Evolutionary conservation across 2,888 invertebrate genomes (phyloP).

Genomic region (Digitonthophagus gazella): DNA sequence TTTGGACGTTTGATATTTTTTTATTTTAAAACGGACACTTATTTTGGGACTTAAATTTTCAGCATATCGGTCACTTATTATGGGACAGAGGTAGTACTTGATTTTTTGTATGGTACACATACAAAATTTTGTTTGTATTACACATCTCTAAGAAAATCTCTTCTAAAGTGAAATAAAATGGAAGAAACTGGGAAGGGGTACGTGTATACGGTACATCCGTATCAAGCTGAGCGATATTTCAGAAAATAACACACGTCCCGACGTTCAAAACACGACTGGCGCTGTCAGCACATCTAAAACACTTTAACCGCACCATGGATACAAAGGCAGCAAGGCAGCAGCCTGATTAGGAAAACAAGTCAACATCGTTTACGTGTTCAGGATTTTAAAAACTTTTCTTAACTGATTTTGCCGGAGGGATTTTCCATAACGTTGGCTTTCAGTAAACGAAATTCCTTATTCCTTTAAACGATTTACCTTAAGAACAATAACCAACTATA

Average conservation of each 20-base stretch:
- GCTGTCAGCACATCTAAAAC: constrained; percentile 17
- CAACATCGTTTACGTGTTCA: constrained; percentile 8
- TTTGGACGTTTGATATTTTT: too few species aligned
- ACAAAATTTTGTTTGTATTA: neutral
- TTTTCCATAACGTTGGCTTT: neutral
- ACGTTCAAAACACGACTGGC: constrained; percentile 11
- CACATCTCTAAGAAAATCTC: too few species aligned
- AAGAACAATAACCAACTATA: too few species aligned
- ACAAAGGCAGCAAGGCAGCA: neutral
- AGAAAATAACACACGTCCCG: constrained; percentile 3
- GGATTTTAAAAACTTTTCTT: constrained; percentile 5
- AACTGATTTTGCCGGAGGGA: constrained; percentile 8
- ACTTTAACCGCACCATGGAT: constrained; percentile 10
- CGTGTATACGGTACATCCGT: neutral
- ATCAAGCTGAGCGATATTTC: constrained; percentile 6
- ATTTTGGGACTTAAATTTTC: too few species aligned
- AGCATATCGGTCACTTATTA: too few species aligned
- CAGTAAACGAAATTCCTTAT: neutral
- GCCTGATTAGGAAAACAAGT: constrained; percentile 15
- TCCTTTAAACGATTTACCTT: neutral
- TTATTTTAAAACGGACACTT: too few species aligned
- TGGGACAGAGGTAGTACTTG: too few species aligned
- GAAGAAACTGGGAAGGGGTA: neutral
- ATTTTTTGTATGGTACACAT: too few species aligned
- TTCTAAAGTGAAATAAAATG: neutral